Base-by-base conservation (phyloP, 2,113 vertebrate genomes). In the Channa maculata region DNA sequence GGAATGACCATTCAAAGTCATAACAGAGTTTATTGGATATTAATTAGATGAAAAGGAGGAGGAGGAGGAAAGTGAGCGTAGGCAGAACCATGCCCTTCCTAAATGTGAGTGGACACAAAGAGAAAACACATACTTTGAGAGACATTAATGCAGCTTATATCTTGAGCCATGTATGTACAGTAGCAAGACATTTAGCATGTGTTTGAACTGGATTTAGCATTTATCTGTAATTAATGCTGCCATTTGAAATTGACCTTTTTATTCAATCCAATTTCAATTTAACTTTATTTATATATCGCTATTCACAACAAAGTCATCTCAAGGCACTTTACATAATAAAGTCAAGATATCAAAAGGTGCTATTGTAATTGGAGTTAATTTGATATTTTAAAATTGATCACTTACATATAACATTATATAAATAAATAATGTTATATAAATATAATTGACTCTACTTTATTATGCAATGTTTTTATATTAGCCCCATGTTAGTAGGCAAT, bases 1-100 rank as follows among this genome's bases (percentile, higher is more conserved):
- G 72, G 73, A 65, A 74, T 83, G 84, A 79, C 85, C 85, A 88
- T 79, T 92, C 67, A 88, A 85, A 89, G 83, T 83, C 77, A 84
- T 85, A 52, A 67, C 74, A 65, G 34, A 70, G 46, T 77, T 88
- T 68, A 89, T 85, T 89, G 77, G 76, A 77, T 90, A 86, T 90
- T 91, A 91, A 91, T 85, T 86, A 87, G 81, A 46, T 68, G 79
- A 77, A 7, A 11, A 79, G 46, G 44, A 66, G 60, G 72, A 75
- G 68, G 57, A 58, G 63, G 59, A 60, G 58, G 44, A 14, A 44
- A 12, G 44, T 37, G 58, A 44, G 12, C 5, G 14, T 52, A 45
- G 61, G 51, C 60, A 41, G 66, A 55, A 41, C 43, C 43, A 79
- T 37, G 4, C 50, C 41, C n/a, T 45, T 43, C 48, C 41, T 48